Base-by-base conservation (phyloP, 2,113 vertebrate species). In the Brachypteracias leptosomus region DNA sequence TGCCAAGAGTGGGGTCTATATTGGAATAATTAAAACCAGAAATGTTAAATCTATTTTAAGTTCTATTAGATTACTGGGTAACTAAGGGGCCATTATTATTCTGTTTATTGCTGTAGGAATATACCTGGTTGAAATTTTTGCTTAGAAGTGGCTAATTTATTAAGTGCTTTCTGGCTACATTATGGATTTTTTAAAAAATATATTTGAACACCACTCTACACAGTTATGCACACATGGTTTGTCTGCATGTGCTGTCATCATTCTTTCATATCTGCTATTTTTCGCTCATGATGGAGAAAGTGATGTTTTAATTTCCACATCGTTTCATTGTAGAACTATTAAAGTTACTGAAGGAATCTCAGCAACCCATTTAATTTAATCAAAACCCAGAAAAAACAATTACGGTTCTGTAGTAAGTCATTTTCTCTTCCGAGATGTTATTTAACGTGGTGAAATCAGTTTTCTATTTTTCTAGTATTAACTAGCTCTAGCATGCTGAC, bases 391-490 rank as follows among this genome's bases (percentile, higher is more conserved):
- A 54, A 91, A 49, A 84, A 28, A 22, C 44, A 93, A 78, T 57
- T 91, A 54, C 25, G 54, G 2, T 82, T 68, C 5, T n/a, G 28
- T 59, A 88, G 14, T 59, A 94, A 89, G 36, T 54, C 5, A 47
- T 88, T 92, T 95, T 83, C 35, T 85, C 13, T 91, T 96, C 72
- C 74, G 62, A 80, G 42, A 65, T 70, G 26, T 88, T 80, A 54
- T 61, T 93, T 95, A 82, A 86, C 49, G 18, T 70, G 33, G 16
- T 16, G 28, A 85, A 72, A 46, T 66, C 24, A 52, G 21, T 84
- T 80, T 95, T 94, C 29, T 91, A 22, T 68, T 91, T 95, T 74
- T 79, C 15, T 26, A 67, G 12, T 78, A 80, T 88, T 93, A 93
- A 68, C 49, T 22, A 82, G 10, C 19, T 42, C 38, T 81, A 58